Evolutionary conservation across 92 coral and sea anemone species (phyloP), one percentile per base, ranked within the genome.

Genomic region (Epizoanthus stellaris): DNA sequence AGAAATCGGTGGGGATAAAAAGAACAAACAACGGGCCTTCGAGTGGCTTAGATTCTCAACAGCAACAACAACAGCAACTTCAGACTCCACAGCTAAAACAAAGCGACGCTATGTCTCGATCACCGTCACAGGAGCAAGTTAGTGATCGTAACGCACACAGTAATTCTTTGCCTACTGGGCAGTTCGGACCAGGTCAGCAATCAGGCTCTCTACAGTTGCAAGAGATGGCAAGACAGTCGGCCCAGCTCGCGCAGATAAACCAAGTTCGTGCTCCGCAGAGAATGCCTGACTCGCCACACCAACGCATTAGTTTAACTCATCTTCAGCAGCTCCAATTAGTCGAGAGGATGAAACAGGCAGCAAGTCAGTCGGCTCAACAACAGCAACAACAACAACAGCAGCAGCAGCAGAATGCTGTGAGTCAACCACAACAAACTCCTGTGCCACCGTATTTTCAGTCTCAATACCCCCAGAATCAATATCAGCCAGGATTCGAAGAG

Each of bases 161-260:
- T 53, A 82, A 67, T 54, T 81, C 81, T 53, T 82, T 84, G 47
- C 82, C 88, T 3, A 84, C 45, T 67, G 87, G 47, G 14, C 89
- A 54, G 13, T 81, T 39, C 39, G 74, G 73, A 64, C 12, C 39
- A 34, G 49, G 83, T 25, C 88, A 80, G 21, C 91, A 85, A 70
- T 74, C 89, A 40, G 80, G 84, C 34, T 80, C 95, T 45, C 93
- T 91, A 40, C 98, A 91, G 61, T 82, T 94, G 66, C 94, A 94
- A 87, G 93, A 94, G 68, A 80, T 94, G 53, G 98, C 98, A 12
- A 88, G 98, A 59, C 94, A 94, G 81, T 91, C 98, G 42, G 83
- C 83, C 14, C 89, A 89, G 38, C 83, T 86, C 60, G 89, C 92
- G n/a, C 88, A 88, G 30, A 85, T 49, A 57, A 88, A 85, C 36